Percentiles rank a stretch among this genome's conserved stretches.
These are phyloP conservation scores for Agrochola lota DNA, from an alignment of 2,888 invertebrate genomes.

Conservation along the genomic window DNA sequence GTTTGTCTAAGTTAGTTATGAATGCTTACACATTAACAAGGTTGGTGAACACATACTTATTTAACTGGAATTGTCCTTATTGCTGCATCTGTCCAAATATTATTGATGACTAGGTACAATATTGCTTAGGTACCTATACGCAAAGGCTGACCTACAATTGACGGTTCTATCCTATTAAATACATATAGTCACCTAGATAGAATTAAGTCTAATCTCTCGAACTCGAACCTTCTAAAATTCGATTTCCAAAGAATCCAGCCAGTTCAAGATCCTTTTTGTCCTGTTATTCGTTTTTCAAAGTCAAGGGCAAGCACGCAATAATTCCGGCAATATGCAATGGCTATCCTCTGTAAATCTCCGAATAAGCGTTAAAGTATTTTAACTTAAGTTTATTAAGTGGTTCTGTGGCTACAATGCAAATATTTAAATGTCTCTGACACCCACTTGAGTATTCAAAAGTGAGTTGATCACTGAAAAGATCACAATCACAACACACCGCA, in stretches of 20 bases:
- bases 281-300: constrained; percentile 14
- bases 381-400: constrained; percentile 24
- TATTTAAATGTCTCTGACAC: constrained; percentile 71
- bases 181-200: not conserved
- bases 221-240: not conserved
- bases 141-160: not conserved
- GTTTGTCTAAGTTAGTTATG: constrained; percentile 16
- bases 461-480: constrained; percentile 83
- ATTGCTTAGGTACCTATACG: too few relatives aligned
- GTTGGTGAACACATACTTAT: constrained; percentile 6
- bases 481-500: constrained; percentile 78
- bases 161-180: not conserved
- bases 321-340: constrained; percentile 7
- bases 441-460: constrained; percentile 76
- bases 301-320: constrained; percentile 19
- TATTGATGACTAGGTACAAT: not conserved
- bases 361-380: constrained; percentile 22
- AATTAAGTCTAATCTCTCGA: not conserved
- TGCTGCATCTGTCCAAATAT: constrained; percentile 12
- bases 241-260: constrained; percentile 7
- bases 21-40: constrained; percentile 18
- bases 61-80: not conserved
- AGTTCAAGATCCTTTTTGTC: not conserved
- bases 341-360: constrained; percentile 9
- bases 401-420: constrained; percentile 65